phyloP scores from a whole-genome alignment of 2,113 vertebrate genomes.

The Brachionichthys hirsutus region DNA sequence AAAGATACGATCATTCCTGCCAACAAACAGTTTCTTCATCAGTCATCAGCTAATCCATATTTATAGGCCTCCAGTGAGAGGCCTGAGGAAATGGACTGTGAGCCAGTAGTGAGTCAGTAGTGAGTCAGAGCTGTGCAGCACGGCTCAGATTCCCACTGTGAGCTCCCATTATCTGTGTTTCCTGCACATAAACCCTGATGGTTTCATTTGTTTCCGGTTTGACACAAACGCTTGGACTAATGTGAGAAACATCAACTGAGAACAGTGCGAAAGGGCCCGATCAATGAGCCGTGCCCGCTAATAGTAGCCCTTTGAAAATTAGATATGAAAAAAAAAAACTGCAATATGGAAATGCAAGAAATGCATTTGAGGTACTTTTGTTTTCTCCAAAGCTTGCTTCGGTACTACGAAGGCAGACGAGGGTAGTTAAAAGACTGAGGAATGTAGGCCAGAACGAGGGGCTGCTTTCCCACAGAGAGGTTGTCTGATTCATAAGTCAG shows the following conservation, averaged over 20 bases:
- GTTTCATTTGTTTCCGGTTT: not conserved
- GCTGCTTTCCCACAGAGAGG: constrained; percentile 4
- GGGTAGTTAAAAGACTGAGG: constrained; percentile 21
- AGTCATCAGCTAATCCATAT: constrained; percentile 3
- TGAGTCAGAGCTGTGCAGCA: constrained; percentile 35
- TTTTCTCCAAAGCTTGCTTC: not conserved
- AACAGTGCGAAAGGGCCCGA: not conserved
- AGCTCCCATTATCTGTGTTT: not conserved
- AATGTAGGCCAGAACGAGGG: constrained; percentile 17
- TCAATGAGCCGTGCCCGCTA: too few relatives aligned
- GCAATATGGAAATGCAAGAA: too few relatives aligned
- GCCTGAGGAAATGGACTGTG: constrained; percentile 12
- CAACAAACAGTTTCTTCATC: not conserved
- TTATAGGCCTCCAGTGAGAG: constrained; percentile 17
- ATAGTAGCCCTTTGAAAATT: too few relatives aligned
- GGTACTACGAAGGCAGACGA: not conserved
- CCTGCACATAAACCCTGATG: constrained; percentile 3
- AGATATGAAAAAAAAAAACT: too few relatives aligned
- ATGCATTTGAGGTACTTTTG: too few relatives aligned
- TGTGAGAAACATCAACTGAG: not conserved
- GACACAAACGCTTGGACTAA: not conserved
- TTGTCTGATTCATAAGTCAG: constrained; percentile 32
- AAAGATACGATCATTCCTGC: constrained; percentile 4
- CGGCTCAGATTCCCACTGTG: not conserved
- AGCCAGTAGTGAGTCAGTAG: constrained; percentile 29